Evolutionary conservation across 1,140 invertebrate genomes (phyloP), one percentile per base, ranked within the genome.

Genomic region (Scaptomyza graminum): DNA sequence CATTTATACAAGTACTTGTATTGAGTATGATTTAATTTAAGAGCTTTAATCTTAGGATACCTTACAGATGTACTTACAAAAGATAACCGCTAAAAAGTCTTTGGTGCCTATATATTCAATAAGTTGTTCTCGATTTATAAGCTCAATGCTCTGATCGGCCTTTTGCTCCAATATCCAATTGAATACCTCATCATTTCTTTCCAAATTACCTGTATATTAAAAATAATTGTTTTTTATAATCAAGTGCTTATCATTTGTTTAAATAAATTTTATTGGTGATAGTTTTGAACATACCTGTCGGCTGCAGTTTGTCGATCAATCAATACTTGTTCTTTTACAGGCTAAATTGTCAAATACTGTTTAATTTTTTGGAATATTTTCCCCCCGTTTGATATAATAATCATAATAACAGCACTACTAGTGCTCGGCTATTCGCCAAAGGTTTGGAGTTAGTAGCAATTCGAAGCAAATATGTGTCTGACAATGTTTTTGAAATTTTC

Each of bases 81-180:
- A 98, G 61, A 98, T 93, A 50, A 98, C 97, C 62, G 97, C 97
- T 73, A 98, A 93, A 93, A 98, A 98, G 92, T 98, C 97, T 91
- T 97, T 96, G 44, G 96, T 96, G 89, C 96, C 96, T 80, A 98
- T 97, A 91, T 97, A 96, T 83, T 97, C 96, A 84, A 95, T 95
- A 6, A 98, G 93, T 83, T 95, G 95, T 54, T 97, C 96, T 78
- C 97, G 94, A 85, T 97, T 95, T 60, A 98, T 97, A 85, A 97
- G 96, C 92, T 97, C 96, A 73, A 98, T 97, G 90, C 97, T 98
- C 90, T 97, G 96, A 91, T 98, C 97, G 92, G 96, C 96, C 91
- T 98, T 97, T 92, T 98, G 97, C 90, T 96, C 95, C 50, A 97
- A 94, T 94, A 98, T 96, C 97, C 97, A 98, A 61, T 96, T 95